phyloP scores from a whole-genome alignment of 2,888 invertebrate genomes.

The Trachelus tabidus region DNA sequence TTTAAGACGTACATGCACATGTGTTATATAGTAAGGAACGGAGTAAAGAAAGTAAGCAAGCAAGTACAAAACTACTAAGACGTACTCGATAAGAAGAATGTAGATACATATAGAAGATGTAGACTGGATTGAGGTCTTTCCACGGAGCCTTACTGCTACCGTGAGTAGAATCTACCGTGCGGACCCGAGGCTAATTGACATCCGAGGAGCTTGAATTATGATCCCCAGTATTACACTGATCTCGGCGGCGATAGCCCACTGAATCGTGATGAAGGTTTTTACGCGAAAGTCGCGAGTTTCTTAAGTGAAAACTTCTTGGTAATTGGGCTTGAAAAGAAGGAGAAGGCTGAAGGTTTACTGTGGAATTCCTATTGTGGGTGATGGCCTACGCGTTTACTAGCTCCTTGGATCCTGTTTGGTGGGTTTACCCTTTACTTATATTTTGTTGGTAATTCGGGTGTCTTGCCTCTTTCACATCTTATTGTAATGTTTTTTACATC shows the following conservation, averaged over 20 bases:
- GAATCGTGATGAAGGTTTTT: conserved; percentile 26
- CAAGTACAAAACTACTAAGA: background rate
- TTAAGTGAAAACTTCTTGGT: conserved; percentile 23
- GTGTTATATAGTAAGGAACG: background rate
- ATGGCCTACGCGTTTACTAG: background rate
- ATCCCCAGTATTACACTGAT: conserved; percentile 26
- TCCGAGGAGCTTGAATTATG: conserved; percentile 24
- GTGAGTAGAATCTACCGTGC: conserved; percentile 4
- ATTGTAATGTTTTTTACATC: background rate
- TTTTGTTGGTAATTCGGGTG: background rate
- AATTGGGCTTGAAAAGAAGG: conserved; percentile 17
- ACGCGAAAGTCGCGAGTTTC: conserved; percentile 19
- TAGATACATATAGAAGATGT: background rate
- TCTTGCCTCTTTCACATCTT: background rate
- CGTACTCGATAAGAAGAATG: background rate
- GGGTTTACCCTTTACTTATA: background rate
- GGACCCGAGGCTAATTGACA: conserved; percentile 21
- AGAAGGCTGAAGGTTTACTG: background rate
- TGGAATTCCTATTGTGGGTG: conserved; percentile 18
- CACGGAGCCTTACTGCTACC: background rate
- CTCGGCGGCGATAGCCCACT: conserved; percentile 23
- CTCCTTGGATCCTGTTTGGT: background rate
- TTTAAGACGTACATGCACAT: background rate
- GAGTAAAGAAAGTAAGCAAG: background rate
- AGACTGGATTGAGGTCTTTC: background rate